Conservation (phyloP, 2,888 invertebrate species). For the Oscheius sp. region DNA sequence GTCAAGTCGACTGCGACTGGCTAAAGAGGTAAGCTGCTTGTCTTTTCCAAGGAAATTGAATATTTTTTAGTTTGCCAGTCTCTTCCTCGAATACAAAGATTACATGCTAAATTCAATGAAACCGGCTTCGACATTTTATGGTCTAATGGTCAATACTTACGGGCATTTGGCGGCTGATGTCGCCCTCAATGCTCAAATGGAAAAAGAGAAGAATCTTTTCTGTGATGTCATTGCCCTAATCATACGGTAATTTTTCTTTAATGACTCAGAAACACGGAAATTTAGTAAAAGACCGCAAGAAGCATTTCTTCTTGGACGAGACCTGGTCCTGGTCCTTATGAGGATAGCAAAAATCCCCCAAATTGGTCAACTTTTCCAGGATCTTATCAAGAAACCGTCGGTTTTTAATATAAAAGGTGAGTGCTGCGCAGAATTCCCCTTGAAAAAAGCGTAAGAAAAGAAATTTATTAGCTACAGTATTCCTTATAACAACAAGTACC, state of each 20-base stretch:
- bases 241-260: slow-evolving; percentile 1
- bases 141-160: slow-evolving; percentile 40
- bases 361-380: slow-evolving; percentile 7
- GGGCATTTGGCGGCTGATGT: slow-evolving; percentile 45
- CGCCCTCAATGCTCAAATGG: not conserved
- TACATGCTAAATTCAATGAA: slow-evolving; percentile 45
- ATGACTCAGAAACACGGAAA: not conserved
- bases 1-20: slow-evolving; percentile 34
- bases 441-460: too few relatives aligned
- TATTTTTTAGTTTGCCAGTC: slow-evolving; percentile 37
- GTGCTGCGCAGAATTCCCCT: too few relatives aligned
- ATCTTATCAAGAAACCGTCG: slow-evolving; percentile 17
- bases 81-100: slow-evolving; percentile 39
- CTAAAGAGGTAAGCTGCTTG: slow-evolving; percentile 13
- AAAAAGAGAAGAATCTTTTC: slow-evolving; percentile 10
- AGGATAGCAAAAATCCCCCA: slow-evolving; percentile 21
- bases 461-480: slow-evolving; percentile 8
- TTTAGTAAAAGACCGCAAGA: slow-evolving; percentile 9
- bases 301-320: slow-evolving; percentile 13
- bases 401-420: slow-evolving; percentile 20
- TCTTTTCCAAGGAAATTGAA: too few relatives aligned
- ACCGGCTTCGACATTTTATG: slow-evolving; percentile 28
- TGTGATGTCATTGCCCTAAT: slow-evolving; percentile 1
- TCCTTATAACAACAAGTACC: not conserved
- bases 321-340: slow-evolving; percentile 13